Conservation (phyloP, 2,113 vertebrate genomes). For the Nibea coibor region DNA sequence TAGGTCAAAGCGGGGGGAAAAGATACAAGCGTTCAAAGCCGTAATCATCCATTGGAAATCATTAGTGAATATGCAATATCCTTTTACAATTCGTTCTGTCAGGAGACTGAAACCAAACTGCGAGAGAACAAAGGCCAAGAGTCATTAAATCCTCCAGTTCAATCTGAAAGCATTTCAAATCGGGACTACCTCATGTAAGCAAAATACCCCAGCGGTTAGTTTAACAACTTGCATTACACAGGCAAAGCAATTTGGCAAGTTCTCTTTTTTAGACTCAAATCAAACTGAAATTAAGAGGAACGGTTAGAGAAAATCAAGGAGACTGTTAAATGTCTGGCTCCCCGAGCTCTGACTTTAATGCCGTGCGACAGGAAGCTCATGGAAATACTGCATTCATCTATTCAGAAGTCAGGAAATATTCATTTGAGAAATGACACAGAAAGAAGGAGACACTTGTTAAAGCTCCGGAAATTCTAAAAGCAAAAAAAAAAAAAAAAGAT, state of each 20-base stretch:
- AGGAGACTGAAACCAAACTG: constrained; percentile 72
- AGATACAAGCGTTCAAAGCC: constrained; percentile 59
- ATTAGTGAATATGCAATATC: constrained; percentile 80
- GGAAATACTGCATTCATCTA: constrained; percentile 61
- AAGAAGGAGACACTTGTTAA: background rate
- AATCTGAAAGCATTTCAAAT: constrained; percentile 73
- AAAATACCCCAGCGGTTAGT: constrained; percentile 72
- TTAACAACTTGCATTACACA: constrained; percentile 75
- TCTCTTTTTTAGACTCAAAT: constrained; percentile 65
- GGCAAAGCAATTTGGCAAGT: constrained; percentile 66
- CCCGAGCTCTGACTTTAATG: constrained; percentile 56
- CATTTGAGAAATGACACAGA: constrained; percentile 10
- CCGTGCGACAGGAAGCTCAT: constrained; percentile 48
- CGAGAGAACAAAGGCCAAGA: constrained; percentile 72
- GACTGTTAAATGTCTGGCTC: constrained; percentile 61
- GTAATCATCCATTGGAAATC: constrained; percentile 80
- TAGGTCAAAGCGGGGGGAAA: constrained; percentile 25
- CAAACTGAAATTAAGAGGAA: constrained; percentile 75
- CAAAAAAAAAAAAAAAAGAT: background rate
- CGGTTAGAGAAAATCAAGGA: constrained; percentile 58
- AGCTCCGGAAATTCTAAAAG: background rate
- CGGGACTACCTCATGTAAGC: constrained; percentile 76
- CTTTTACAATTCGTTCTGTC: constrained; percentile 73
- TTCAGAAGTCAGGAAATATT: constrained; percentile 43
- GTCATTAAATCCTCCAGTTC: constrained; percentile 73